phyloP scores from a whole-genome alignment of 2,797 vertebrate species.

The Parauchenoglanis ngamensis region DNA sequence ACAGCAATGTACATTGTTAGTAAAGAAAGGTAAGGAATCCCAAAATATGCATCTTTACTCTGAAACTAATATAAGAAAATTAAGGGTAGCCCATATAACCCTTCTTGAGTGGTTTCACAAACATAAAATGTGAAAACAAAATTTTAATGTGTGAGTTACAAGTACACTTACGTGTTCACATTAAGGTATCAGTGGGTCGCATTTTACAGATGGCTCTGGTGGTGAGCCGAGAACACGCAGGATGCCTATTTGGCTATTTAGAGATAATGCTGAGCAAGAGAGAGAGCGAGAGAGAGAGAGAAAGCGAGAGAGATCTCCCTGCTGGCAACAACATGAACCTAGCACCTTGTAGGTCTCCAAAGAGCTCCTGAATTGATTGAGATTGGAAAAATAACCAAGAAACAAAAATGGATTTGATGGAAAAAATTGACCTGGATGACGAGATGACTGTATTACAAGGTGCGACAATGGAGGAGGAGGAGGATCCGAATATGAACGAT shows the following conservation, averaged over 20 bases:
- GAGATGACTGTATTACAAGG: slow-evolving; percentile 46
- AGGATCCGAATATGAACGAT: slow-evolving; percentile 45
- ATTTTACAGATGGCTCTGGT: slow-evolving; percentile 60
- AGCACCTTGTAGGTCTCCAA: slow-evolving; percentile 34
- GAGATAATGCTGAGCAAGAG: slow-evolving; percentile 76
- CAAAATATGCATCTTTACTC: background rate
- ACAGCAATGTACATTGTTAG: slow-evolving; percentile 40
- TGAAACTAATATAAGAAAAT: background rate
- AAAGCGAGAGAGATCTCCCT: slow-evolving; percentile 3
- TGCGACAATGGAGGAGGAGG: slow-evolving; percentile 26
- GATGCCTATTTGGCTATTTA: slow-evolving; percentile 77
- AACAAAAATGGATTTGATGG: slow-evolving; percentile 42
- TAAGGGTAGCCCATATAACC: background rate
- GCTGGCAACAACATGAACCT: slow-evolving; percentile 62
- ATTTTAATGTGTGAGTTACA: background rate
- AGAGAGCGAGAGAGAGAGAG: slow-evolving; percentile 33
- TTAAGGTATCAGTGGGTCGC: slow-evolving; percentile 38
- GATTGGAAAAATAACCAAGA: slow-evolving; percentile 11
- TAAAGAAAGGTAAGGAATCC: background rate
- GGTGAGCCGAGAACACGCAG: slow-evolving; percentile 64
- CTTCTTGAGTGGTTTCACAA: background rate
- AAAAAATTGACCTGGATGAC: slow-evolving; percentile 49
- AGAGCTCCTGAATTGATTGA: slow-evolving; percentile 7
- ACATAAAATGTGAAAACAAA: background rate
- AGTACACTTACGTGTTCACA: background rate